phyloP scores from a whole-genome alignment of 2,797 vertebrate genomes.

The Phaenicophaeus curvirostris region DNA sequence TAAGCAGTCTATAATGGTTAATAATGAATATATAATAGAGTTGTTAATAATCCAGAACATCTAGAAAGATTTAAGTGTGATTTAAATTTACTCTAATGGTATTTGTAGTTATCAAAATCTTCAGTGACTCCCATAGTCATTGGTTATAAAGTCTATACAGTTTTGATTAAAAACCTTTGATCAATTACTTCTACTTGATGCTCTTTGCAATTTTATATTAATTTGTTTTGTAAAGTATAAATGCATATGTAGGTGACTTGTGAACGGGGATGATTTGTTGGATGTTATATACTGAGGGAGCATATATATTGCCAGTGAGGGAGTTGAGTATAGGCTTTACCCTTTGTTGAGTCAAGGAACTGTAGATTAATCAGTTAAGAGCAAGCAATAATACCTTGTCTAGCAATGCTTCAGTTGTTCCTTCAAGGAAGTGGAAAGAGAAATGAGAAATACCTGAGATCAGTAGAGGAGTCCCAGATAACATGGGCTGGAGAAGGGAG shows the following conservation, averaged over 20 bases:
- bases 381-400: not conserved
- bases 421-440: not conserved
- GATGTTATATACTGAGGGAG: not conserved
- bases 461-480: not conserved
- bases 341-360: not conserved
- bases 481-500: not conserved
- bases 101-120: not conserved
- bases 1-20: not conserved
- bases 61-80: not conserved
- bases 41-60: not conserved
- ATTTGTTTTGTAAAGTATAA: not conserved
- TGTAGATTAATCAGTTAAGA: not conserved
- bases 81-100: not conserved
- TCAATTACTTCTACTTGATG: not conserved
- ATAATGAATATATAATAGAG: not conserved
- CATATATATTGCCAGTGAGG: not conserved
- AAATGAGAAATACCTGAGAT: not conserved
- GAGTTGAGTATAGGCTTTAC: not conserved
- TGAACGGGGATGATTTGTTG: not conserved
- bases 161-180: not conserved
- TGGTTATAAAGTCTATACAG: not conserved
- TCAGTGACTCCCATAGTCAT: not conserved
- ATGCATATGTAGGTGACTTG: not conserved
- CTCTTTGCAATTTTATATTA: not conserved
- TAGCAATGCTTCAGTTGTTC: not conserved